Evolutionary conservation across 2,113 vertebrate genomes (phyloP).

Genomic region (Cryptomyrus ogoouensis): DNA sequence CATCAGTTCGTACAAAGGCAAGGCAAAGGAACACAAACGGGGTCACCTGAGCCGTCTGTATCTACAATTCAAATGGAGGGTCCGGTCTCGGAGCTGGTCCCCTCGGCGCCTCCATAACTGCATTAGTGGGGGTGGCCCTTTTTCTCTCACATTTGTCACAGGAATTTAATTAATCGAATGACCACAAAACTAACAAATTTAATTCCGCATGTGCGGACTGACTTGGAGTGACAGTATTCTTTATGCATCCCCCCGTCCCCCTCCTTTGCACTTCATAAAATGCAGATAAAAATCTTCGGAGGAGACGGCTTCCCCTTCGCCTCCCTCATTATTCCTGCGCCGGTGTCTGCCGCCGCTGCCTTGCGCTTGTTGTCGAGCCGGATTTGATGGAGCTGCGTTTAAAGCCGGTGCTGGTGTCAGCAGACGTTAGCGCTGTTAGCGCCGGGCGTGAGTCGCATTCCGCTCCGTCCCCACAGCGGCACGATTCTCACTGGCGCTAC

Average conservation of each 20-base stretch:
- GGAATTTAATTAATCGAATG: slow-evolving; percentile 76
- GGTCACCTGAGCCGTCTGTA: slow-evolving; percentile 21
- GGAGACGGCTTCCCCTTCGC: background rate
- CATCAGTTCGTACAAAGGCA: background rate
- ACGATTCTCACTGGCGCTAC: background rate
- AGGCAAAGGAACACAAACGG: slow-evolving; percentile 27
- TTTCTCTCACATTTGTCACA: slow-evolving; percentile 76
- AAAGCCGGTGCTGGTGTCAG: slow-evolving; percentile 70
- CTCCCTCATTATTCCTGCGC: slow-evolving; percentile 3
- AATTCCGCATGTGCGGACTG: slow-evolving; percentile 68
- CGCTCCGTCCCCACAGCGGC: slow-evolving; percentile 21
- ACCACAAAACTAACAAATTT: slow-evolving; percentile 74
- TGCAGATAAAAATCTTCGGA: slow-evolving; percentile 17
- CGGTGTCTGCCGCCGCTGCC: slow-evolving; percentile 11
- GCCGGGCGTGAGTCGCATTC: slow-evolving; percentile 40
- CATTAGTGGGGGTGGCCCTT: slow-evolving; percentile 73
- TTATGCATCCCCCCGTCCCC: slow-evolving; percentile 32
- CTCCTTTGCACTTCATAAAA: slow-evolving; percentile 4
- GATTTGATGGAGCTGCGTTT: slow-evolving; percentile 63
- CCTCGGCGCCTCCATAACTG: slow-evolving; percentile 63
- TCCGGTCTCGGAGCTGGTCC: slow-evolving; percentile 64
- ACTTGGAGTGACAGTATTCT: slow-evolving; percentile 71
- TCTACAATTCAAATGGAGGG: slow-evolving; percentile 41
- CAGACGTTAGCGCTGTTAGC: slow-evolving; percentile 43
- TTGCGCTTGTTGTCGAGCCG: slow-evolving; percentile 58